Conservation (phyloP, 2,888 invertebrate genomes). For the Andrena dorsata region DNA sequence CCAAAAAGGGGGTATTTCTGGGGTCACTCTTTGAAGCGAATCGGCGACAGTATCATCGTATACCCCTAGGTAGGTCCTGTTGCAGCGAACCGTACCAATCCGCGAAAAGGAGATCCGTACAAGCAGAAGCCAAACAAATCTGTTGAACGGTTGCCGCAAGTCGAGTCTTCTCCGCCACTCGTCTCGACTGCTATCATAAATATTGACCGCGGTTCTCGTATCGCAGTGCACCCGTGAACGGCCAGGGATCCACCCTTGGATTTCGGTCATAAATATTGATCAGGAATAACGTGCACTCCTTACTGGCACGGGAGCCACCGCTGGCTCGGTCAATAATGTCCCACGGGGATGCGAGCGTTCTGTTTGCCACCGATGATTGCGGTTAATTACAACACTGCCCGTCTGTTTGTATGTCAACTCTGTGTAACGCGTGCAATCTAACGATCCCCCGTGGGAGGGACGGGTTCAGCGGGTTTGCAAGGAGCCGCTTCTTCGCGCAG, state of each 20-base stretch:
- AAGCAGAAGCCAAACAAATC: constrained; percentile 45
- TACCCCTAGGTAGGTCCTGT: not conserved
- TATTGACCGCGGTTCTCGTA: constrained; percentile 76
- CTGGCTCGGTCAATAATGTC: constrained; percentile 69
- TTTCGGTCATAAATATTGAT: constrained; percentile 75
- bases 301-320: constrained; percentile 48
- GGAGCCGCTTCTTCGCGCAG: constrained; percentile 45
- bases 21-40: not conserved
- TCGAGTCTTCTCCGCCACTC: constrained; percentile 11
- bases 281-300: constrained; percentile 62
- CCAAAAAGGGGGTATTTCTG: too few relatives aligned
- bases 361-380: constrained; percentile 84
- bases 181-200: constrained; percentile 72
- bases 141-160: constrained; percentile 1
- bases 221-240: constrained; percentile 49
- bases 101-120: constrained; percentile 19
- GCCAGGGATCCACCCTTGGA: constrained; percentile 70
- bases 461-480: constrained; percentile 18
- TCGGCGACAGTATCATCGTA: not conserved
- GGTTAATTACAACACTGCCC: constrained; percentile 83
- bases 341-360: constrained; percentile 70
- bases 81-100: constrained; percentile 21
- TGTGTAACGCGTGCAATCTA: constrained; percentile 68
- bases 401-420: constrained; percentile 79
- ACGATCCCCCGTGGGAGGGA: constrained; percentile 79